phyloP scores from a whole-genome alignment of 2,888 invertebrate genomes.

The Pseudanteris insignis region DNA sequence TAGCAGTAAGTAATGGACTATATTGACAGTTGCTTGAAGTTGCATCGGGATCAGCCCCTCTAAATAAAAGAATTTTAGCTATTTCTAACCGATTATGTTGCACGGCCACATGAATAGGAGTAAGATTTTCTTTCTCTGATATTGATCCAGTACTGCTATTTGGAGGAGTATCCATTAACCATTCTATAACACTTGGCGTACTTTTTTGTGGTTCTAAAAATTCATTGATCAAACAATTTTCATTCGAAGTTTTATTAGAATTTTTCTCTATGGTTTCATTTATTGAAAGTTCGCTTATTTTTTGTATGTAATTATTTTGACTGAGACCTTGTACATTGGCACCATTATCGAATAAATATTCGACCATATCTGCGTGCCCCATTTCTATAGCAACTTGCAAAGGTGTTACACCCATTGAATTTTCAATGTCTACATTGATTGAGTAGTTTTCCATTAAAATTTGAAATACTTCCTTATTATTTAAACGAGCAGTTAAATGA shows the following conservation, averaged over 20 bases:
- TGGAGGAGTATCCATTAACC: neutral
- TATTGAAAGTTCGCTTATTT: too few species aligned
- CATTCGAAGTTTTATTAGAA: neutral
- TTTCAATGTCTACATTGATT: constrained; percentile 20
- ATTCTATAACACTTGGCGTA: constrained; percentile 1
- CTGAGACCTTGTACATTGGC: constrained; percentile 2
- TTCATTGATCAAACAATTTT: neutral
- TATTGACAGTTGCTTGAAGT: neutral
- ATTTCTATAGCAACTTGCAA: constrained; percentile 18
- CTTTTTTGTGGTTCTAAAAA: neutral
- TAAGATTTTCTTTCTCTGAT: neutral
- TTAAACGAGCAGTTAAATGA: constrained; percentile 13
- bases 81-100: constrained; percentile 17
- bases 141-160: neutral
- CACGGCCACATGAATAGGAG: constrained; percentile 13
- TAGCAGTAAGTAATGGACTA: constrained; percentile 11
- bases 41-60: constrained; percentile 13
- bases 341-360: constrained; percentile 11
- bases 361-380: constrained; percentile 6
- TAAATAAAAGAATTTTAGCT: constrained; percentile 3
- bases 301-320: neutral
- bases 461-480: constrained; percentile 15
- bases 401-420: neutral
- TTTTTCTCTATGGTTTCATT: neutral
- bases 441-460: constrained; percentile 16